Percentiles rank a stretch among this genome's conserved stretches.
These are phyloP conservation scores for Loxodonta africana DNA, from an alignment of 2,113 vertebrate species.

Conservation along the genomic window DNA sequence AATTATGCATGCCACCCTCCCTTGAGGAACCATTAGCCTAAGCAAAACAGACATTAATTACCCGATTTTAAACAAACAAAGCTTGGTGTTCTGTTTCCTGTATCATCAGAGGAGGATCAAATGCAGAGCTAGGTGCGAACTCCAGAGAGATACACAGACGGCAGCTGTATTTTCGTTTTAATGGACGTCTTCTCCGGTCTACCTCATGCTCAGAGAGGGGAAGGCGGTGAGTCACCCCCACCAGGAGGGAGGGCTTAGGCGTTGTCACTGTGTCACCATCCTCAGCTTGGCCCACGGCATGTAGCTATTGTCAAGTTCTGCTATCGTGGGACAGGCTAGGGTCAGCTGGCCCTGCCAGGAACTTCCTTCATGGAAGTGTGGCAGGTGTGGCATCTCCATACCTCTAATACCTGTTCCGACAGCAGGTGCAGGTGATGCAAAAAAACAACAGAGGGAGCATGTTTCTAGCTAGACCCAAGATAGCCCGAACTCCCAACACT, in stretches of 20 bases:
- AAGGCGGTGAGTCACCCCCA: not conserved
- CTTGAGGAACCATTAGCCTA: conserved; percentile 39
- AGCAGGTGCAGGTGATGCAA: fast-evolving
- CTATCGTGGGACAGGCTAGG: not conserved
- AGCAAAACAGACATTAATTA: conserved; percentile 54
- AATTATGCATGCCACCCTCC: conserved; percentile 60
- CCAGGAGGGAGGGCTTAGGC: fast-evolving
- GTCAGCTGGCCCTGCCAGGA: not conserved
- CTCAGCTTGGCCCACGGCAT: fast-evolving
- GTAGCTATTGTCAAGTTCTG: not conserved
- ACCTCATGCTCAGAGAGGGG: no score
- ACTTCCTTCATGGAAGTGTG: not conserved
- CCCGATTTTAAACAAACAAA: conserved; percentile 56
- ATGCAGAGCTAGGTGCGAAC: not conserved
- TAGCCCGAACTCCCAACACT: not conserved
- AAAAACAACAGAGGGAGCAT: fast-evolving
- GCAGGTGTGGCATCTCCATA: no score
- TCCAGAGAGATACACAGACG: not conserved
- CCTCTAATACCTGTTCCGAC: not conserved
- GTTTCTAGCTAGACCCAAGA: no score
- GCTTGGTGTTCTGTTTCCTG: not conserved
- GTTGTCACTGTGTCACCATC: fast-evolving
- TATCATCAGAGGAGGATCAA: not conserved
- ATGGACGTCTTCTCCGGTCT: not conserved
- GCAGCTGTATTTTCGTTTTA: no score